Evolutionary conservation across 2,888 invertebrate species (phyloP).

Genomic region (Orthosia gothica): DNA sequence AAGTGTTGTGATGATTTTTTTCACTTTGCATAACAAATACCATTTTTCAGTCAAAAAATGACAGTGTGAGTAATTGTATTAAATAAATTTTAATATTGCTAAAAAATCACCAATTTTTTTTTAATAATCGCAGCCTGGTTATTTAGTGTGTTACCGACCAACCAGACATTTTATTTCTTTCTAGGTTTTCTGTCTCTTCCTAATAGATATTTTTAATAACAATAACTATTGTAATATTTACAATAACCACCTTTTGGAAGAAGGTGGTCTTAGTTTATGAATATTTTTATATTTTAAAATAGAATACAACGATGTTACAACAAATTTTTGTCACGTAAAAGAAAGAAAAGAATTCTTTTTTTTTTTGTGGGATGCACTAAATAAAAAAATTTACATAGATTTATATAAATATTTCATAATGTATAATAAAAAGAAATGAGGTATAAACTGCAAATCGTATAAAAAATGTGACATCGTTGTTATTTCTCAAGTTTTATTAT

Average conservation of each 20-base stretch:
- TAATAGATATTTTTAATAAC: not conserved
- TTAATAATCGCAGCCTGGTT: not conserved
- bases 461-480: slow-evolving; percentile 3
- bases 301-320: slow-evolving; percentile 4
- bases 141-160: slow-evolving; percentile 5
- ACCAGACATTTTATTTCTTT: slow-evolving; percentile 1
- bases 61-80: too few species aligned
- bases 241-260: slow-evolving; percentile 16
- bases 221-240: slow-evolving; percentile 32
- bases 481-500: not conserved
- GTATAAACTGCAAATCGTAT: too few species aligned
- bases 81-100: too few species aligned
- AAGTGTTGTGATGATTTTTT: not conserved
- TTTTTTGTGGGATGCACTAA: too few species aligned
- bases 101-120: not conserved
- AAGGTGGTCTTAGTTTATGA: slow-evolving; percentile 7
- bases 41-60: too few species aligned
- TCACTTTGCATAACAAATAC: too few species aligned
- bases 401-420: not conserved
- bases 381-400: too few species aligned
- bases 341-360: not conserved
- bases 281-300: not conserved
- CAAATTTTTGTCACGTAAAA: not conserved
- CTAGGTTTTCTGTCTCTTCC: slow-evolving; percentile 20
- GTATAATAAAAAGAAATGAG: too few species aligned